Evolutionary conservation across 2,888 invertebrate species (phyloP).

Genomic region (Herminia tarsipennalis): DNA sequence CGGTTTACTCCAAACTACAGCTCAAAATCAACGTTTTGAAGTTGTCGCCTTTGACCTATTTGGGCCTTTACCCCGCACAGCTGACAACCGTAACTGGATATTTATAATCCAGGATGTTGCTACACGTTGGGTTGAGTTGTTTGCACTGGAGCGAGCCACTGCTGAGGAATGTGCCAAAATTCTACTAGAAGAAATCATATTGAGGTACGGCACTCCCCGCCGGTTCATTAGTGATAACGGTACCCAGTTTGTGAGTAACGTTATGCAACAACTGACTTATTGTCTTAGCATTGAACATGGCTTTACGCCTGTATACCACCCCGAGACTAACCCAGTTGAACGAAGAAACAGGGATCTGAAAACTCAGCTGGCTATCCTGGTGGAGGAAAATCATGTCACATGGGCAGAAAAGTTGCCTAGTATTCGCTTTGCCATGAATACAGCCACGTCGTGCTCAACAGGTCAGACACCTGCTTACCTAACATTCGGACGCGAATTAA

Average conservation of each 20-base stretch:
- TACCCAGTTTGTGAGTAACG: too few relatives aligned
- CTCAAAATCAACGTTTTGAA: slow-evolving; percentile 39
- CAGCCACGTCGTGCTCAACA: too few relatives aligned
- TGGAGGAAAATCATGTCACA: slow-evolving; percentile 4
- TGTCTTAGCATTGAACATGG: too few relatives aligned
- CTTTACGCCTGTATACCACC: too few relatives aligned
- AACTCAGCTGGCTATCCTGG: slow-evolving; percentile 11
- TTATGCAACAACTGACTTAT: too few relatives aligned
- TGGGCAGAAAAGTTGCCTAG: slow-evolving; percentile 7
- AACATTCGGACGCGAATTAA: too few relatives aligned
- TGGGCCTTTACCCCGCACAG: slow-evolving; percentile 9
- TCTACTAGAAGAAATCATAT: too few relatives aligned
- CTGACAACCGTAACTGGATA: slow-evolving; percentile 22
- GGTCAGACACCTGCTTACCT: too few relatives aligned
- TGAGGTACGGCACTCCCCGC: too few relatives aligned
- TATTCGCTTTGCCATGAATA: slow-evolving; percentile 14
- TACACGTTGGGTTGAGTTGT: slow-evolving; percentile 41
- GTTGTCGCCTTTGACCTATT: slow-evolving; percentile 50
- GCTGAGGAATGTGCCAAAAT: too few relatives aligned
- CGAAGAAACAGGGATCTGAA: slow-evolving; percentile 12
- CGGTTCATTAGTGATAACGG: too few relatives aligned
- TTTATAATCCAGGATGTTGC: slow-evolving; percentile 37
- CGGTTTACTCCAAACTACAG: slow-evolving; percentile 48
- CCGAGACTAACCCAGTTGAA: too few relatives aligned
- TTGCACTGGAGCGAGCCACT: slow-evolving; percentile 33